These are phyloP conservation scores for Calyptommatus sinebrachiatus DNA, from an alignment of 2,113 vertebrate genomes.

Conservation along the genomic window DNA sequence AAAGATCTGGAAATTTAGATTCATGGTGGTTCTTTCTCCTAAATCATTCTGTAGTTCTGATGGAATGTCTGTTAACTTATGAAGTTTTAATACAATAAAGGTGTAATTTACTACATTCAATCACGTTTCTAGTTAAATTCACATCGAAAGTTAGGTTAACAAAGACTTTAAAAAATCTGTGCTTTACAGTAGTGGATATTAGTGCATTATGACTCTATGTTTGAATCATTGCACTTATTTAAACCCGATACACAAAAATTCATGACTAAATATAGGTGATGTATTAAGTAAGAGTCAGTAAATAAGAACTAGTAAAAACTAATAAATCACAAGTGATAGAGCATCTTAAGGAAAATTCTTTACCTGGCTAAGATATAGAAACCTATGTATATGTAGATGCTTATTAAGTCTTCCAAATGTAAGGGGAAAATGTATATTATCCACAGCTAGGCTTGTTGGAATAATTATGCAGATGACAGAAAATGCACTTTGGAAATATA, in stretches of 20 bases:
- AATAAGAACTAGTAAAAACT: slow-evolving; percentile 53
- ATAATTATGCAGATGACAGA: slow-evolving; percentile 62
- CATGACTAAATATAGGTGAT: slow-evolving; percentile 73
- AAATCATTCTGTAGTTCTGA: no score
- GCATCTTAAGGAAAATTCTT: slow-evolving; percentile 70
- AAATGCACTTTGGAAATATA: slow-evolving; percentile 59
- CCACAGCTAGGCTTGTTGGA: slow-evolving; percentile 62
- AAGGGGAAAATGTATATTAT: slow-evolving; percentile 65
- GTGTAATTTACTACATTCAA: no score
- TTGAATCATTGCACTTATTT: no score
- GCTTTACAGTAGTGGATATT: slow-evolving; percentile 62
- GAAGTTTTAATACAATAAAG: no score
- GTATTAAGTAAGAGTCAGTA: slow-evolving; percentile 77
- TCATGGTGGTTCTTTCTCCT: not conserved
- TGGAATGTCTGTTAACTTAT: no score
- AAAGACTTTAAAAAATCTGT: slow-evolving; percentile 59
- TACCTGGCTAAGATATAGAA: slow-evolving; percentile 66
- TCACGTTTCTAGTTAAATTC: no score
- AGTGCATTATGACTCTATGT: slow-evolving; percentile 67
- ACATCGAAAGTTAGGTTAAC: slow-evolving; percentile 61
- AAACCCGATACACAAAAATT: slow-evolving; percentile 75
- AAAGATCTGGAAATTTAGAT: no score
- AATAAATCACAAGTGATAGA: slow-evolving; percentile 74
- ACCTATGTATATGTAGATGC: not conserved
- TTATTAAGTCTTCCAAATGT: slow-evolving; percentile 65